phyloP scores from a whole-genome alignment of 2,888 invertebrate species.

The Limnephilus auricula region DNA sequence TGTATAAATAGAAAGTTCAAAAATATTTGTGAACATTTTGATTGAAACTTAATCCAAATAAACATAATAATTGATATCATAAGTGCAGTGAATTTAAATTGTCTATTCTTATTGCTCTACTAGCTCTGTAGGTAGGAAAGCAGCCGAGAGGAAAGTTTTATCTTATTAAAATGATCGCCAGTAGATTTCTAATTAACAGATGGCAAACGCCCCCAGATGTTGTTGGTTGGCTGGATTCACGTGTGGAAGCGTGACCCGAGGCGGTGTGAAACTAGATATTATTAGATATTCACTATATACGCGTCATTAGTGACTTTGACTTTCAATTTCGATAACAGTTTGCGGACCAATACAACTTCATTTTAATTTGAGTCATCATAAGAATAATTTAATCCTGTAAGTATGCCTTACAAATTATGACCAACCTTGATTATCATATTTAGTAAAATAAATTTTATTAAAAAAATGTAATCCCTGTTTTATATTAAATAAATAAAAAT shows the following conservation, averaged over 20 bases:
- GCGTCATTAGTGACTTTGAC: slow-evolving; percentile 40
- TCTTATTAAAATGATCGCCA: background rate
- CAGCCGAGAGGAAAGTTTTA: slow-evolving; percentile 37
- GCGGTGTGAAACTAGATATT: slow-evolving; percentile 25
- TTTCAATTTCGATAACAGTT: slow-evolving; percentile 53
- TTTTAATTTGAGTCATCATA: background rate
- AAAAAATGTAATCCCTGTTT: too few species aligned
- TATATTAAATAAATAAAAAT: too few species aligned
- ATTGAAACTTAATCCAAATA: background rate
- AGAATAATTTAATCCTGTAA: background rate
- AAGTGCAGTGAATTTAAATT: background rate
- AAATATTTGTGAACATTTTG: background rate
- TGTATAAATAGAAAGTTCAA: background rate
- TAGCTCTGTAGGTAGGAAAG: background rate
- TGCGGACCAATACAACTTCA: background rate
- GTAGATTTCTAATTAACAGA: slow-evolving; percentile 42
- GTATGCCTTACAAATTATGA: background rate
- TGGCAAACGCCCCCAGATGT: slow-evolving; percentile 27
- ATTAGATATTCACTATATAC: background rate
- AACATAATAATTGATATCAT: background rate
- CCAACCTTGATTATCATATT: too few species aligned
- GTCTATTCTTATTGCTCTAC: background rate
- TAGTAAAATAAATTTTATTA: too few species aligned
- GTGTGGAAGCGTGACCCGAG: slow-evolving; percentile 43
- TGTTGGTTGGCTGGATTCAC: slow-evolving; percentile 11